A percentile compares a stretch with the other conserved stretches of the same genome.
Evolutionary conservation across 2,797 vertebrate genomes (phyloP).

Genomic region (Hydrocynus forskahlii): DNA sequence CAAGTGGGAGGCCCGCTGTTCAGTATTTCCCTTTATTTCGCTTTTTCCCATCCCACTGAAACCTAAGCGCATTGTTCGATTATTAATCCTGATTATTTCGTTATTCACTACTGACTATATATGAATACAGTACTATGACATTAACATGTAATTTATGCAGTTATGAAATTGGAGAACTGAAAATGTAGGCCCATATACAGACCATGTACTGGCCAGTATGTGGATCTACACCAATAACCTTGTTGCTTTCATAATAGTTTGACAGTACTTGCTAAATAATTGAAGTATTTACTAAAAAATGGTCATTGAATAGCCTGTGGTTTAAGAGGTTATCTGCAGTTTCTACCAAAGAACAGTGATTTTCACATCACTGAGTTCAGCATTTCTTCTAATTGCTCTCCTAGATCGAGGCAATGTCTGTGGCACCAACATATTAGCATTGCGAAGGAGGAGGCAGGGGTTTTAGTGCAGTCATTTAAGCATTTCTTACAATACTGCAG

Average conservation of each 20-base stretch:
- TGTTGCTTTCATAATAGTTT: too few relatives aligned
- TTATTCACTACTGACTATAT: background rate
- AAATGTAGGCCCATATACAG: background rate
- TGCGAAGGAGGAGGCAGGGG: background rate
- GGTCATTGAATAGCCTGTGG: background rate
- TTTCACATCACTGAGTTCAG: constrained; percentile 10
- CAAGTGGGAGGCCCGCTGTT: constrained; percentile 42
- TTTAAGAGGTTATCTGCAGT: background rate
- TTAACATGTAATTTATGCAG: background rate
- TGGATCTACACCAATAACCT: background rate
- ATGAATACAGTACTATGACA: background rate
- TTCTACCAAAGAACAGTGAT: constrained; percentile 10
- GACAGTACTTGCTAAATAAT: too few relatives aligned
- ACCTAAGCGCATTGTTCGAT: background rate
- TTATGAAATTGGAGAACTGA: background rate
- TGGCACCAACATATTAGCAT: constrained; percentile 1
- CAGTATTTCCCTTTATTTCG: background rate
- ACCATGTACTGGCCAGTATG: background rate
- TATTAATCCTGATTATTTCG: background rate
- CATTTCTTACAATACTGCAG: background rate
- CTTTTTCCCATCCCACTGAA: background rate
- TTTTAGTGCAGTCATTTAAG: background rate
- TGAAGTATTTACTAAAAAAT: background rate
- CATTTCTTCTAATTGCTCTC: constrained; percentile 29
- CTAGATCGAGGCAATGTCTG: background rate